Conservation (phyloP, 1,140 invertebrate species). For the Rhyacophila brunnea region DNA sequence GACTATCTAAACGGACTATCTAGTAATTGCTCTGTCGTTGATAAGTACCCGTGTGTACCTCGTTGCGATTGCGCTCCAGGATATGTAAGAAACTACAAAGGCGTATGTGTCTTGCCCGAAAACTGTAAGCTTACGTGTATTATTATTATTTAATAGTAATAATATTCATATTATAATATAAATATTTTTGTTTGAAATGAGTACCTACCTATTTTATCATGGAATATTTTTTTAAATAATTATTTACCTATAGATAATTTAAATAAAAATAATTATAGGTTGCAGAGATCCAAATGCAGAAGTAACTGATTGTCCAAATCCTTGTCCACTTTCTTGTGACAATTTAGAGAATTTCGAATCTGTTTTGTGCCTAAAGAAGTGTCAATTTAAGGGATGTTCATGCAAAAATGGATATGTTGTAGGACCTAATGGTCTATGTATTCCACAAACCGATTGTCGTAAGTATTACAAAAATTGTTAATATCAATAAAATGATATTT, state of each 20-base stretch:
- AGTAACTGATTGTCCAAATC: conserved; percentile 11
- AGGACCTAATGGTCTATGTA: conserved; percentile 8
- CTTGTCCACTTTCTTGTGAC: conserved; percentile 16
- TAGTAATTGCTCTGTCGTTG: no score
- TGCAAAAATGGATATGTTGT: conserved; percentile 23
- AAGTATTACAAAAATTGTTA: background rate
- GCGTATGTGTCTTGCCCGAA: conserved; percentile 2
- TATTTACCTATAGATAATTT: no score
- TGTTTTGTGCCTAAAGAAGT: background rate
- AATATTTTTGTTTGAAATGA: no score
- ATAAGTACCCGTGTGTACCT: background rate
- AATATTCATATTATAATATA: no score
- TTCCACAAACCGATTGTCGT: conserved; percentile 2
- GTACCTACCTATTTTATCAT: no score
- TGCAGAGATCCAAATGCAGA: conserved; percentile 17
- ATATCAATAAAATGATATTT: no score
- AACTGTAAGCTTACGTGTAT: no score
- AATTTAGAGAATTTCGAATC: conserved; percentile 2
- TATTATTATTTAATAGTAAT: no score
- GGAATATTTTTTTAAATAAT: no score
- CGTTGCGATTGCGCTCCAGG: background rate
- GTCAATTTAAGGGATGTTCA: conserved; percentile 3
- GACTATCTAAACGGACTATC: no score
- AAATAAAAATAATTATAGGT: background rate
- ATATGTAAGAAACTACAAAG: background rate